Conservation (phyloP, 2,888 invertebrate genomes). For the Callimorpha dominula region DNA sequence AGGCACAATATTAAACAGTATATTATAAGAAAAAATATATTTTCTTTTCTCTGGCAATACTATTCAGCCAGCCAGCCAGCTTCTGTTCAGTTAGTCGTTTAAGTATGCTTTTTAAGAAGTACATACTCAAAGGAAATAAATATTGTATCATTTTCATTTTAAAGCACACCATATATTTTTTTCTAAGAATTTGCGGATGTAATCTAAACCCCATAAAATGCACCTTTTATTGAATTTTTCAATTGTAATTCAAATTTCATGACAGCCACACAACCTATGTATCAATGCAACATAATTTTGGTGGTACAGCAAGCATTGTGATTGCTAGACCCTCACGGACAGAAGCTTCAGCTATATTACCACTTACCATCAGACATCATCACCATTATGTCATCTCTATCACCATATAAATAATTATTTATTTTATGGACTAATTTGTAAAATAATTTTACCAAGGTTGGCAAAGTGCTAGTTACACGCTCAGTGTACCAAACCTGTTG, state of each 20-base stretch:
- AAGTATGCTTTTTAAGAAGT: not conserved
- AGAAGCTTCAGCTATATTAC: too few species aligned
- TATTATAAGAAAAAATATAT: slow-evolving; percentile 1
- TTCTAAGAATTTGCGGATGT: not conserved
- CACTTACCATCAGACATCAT: too few species aligned
- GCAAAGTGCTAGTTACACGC: too few species aligned
- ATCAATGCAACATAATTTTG: too few species aligned
- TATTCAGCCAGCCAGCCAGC: slow-evolving; percentile 3
- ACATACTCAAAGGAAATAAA: not conserved
- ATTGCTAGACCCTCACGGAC: too few species aligned
- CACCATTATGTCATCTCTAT: too few species aligned
- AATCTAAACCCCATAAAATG: not conserved
- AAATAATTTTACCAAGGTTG: too few species aligned
- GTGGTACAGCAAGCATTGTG: too few species aligned
- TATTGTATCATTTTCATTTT: not conserved
- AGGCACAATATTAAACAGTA: slow-evolving; percentile 28
- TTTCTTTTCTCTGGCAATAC: not conserved
- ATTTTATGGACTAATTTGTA: too few species aligned
- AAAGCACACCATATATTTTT: not conserved
- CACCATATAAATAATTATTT: too few species aligned
- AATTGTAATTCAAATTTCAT: not conserved
- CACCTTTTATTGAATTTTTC: not conserved
- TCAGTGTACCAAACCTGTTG: too few species aligned
- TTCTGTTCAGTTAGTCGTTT: not conserved
- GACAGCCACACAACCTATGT: too few species aligned